phyloP scores from a whole-genome alignment of 2,797 vertebrate genomes.

The Artibeus lituratus region DNA sequence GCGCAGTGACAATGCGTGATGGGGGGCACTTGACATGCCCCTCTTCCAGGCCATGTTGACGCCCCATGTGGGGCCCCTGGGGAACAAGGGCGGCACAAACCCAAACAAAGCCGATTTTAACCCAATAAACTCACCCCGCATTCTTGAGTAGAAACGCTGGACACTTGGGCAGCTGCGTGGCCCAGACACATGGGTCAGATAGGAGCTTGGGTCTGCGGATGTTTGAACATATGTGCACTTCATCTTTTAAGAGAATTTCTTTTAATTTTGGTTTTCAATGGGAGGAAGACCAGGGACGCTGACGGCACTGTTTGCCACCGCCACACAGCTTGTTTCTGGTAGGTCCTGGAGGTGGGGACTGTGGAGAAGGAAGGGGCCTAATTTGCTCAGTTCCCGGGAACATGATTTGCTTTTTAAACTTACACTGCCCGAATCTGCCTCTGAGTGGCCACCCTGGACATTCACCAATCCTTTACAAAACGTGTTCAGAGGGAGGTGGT shows the following conservation, averaged over 20 bases:
- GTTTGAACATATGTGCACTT: constrained; percentile 41
- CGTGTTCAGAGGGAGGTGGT: background rate
- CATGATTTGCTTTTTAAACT: background rate
- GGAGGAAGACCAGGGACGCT: background rate
- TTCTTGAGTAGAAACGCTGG: constrained; percentile 62
- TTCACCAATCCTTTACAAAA: background rate
- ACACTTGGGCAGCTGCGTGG: constrained; percentile 55
- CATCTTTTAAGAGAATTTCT: background rate
- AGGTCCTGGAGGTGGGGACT: background rate
- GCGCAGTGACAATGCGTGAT: constrained; percentile 95
- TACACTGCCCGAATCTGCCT: background rate
- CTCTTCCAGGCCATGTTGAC: constrained; percentile 95
- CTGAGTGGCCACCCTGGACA: background rate
- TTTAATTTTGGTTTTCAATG: background rate
- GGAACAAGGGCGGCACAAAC: constrained; percentile 83
- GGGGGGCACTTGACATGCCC: constrained; percentile 98
- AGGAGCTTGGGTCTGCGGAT: constrained; percentile 1
- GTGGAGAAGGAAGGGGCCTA: background rate
- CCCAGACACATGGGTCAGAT: constrained; percentile 49
- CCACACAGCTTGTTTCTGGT: background rate
- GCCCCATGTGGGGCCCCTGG: constrained; percentile 85
- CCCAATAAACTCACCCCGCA: constrained; percentile 82
- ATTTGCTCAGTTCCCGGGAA: background rate
- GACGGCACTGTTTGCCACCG: background rate
- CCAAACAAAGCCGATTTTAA: constrained; percentile 87